Base-by-base conservation (phyloP, 2,888 invertebrate species). In the Hololepta plana region DNA sequence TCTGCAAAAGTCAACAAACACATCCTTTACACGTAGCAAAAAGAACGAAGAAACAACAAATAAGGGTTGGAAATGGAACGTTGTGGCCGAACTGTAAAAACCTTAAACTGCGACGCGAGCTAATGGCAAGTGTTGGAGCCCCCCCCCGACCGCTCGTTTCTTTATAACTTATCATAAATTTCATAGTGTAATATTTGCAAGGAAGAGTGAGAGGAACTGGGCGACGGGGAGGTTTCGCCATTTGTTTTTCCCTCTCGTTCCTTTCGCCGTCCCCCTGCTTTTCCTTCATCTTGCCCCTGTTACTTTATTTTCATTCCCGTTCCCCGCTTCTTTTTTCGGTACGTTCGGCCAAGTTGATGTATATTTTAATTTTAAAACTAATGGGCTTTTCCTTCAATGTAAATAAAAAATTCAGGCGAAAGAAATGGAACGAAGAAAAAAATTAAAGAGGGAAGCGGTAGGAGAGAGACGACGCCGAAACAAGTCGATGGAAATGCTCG, bases 351-450 rank as follows among this genome's bases (percentile, higher is more conserved):
- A 42, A 45, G 47, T n/a, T 51, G 50, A 50, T 51, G 51, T 51
- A 51, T 51, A 51, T 51, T 51, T 51, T 51, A 50, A 51, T 51
- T 51, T 51, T 46, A 47, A 48, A 50, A 50, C 49, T 51, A 51
- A 50, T 49, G 49, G 48, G 39, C 40, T 42, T 44, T 45, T 42
- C 45, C 44, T 45, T 40, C 44, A 42, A 46, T 47, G 46, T 45
- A 44, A 48, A 48, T 47, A 47, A 46, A 48, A 49, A 47, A 47
- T 43, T n/a, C n/a, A n/a, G n/a, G n/a, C n/a, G n/a, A n/a, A n/a
- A n/a, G n/a, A n/a, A n/a, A n/a, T n/a, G n/a, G n/a, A n/a, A n/a
- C n/a, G n/a, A n/a, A n/a, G n/a, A n/a, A n/a, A n/a, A n/a, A n/a
- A n/a, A n/a, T 44, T 41, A 42, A 44, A 45, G 38, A 37, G 37